phyloP scores from a whole-genome alignment of 2,888 invertebrate species.

The Campoletis raptor region DNA sequence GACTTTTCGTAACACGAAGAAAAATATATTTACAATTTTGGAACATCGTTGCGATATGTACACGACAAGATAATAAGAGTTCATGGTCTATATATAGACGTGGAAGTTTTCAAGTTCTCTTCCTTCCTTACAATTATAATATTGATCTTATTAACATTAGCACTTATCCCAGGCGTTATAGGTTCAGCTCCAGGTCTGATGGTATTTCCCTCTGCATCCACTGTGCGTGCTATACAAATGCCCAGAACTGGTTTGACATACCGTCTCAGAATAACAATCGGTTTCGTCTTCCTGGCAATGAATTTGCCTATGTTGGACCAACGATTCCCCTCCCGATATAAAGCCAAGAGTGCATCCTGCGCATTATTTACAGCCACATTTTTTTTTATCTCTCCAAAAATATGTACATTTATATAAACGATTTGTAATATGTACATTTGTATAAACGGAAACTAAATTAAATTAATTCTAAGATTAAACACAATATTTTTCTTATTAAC shows the following conservation, averaged over 20 bases:
- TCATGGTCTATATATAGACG: neutral
- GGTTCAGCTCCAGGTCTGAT: slow-evolving; percentile 76
- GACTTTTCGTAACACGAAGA: neutral
- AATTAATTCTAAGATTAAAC: neutral
- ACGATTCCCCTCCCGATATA: slow-evolving; percentile 41
- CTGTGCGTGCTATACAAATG: slow-evolving; percentile 73
- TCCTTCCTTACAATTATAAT: neutral
- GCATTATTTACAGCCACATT: slow-evolving; percentile 68
- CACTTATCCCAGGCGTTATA: slow-evolving; percentile 50
- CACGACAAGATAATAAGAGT: neutral
- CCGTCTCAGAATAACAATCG: slow-evolving; percentile 55
- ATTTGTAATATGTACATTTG: slow-evolving; percentile 57
- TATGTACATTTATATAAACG: slow-evolving; percentile 58
- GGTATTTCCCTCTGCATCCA: slow-evolving; percentile 66
- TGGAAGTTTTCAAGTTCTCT: neutral
- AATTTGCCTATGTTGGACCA: slow-evolving; percentile 30
- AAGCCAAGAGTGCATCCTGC: slow-evolving; percentile 68
- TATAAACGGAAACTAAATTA: too few species aligned
- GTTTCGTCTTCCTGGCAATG: slow-evolving; percentile 24
- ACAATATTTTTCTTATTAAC: neutral
- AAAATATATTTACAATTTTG: neutral
- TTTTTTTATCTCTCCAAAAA: slow-evolving; percentile 20
- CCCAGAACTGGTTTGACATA: slow-evolving; percentile 64
- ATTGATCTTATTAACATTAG: slow-evolving; percentile 43
- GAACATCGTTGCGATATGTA: neutral